Evolutionary conservation across 2,113 vertebrate species (phyloP), one percentile per base, ranked within the genome.

Genomic region (Aptenodytes forsteri): DNA sequence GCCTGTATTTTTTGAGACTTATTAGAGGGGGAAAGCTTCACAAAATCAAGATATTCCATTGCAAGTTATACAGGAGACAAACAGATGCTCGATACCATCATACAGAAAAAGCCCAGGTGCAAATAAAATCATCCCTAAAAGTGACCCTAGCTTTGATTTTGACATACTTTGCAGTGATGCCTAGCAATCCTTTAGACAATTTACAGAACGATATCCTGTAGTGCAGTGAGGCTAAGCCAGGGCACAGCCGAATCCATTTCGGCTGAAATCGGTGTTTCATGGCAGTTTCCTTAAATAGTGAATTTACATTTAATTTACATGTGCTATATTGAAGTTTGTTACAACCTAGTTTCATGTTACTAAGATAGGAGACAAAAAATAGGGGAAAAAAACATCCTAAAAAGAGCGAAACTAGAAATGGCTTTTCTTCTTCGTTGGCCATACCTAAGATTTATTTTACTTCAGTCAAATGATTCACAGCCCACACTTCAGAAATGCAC

Each of bases 261-360:
- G 84, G 89, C 87, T 91, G 77, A 89, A 88, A 64, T 84, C 69
- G 59, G 42, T 70, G 40, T 88, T 95, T 88, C 76, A 38, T 30
- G 34, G 83, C 80, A 92, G 73, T 85, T 87, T 67, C 89, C 56
- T 93, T 89, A 90, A 92, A 93, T 44, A 95, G 87, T 29, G 56
- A 49, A 96, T 95, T 90, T 92, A 87, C 83, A 95, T 90, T 96
- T 87, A 32, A 97, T 95, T 88, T 96, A 85, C 92, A 87, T 75
- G 54, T 82, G 70, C 73, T 94, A 89, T 84, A 82, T 20, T 50
- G 70, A 88, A 87, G 52, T 72, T 95, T 82, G 49, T 67, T 89
- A 91, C 84, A 95, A 95, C 73, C 91, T 65, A 61, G 69, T 93
- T 96, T 58, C 54, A 47, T n/a, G 44, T 64, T 79, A 56, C 77